phyloP scores from a whole-genome alignment of 1,140 invertebrate species.

The Sminthurinus signatus region DNA sequence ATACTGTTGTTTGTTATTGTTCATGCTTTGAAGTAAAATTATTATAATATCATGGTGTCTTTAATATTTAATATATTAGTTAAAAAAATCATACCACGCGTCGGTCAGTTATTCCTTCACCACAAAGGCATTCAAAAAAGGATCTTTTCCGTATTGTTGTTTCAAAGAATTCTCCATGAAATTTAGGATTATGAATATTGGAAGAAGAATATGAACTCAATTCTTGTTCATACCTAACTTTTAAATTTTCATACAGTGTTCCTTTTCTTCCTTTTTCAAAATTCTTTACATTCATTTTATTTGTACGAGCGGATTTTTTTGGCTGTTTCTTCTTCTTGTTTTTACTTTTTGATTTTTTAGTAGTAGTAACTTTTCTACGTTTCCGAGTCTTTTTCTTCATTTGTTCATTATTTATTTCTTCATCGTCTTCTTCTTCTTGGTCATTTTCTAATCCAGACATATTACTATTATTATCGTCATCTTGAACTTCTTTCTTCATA shows the following conservation, averaged over 20 bases:
- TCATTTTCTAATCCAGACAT: too few relatives aligned
- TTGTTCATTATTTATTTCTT: not conserved
- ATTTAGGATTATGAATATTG: conserved; percentile 1
- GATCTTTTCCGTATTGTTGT: conserved; percentile 40
- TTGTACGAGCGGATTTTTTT: too few relatives aligned
- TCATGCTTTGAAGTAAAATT: too few relatives aligned
- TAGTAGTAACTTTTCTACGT: too few relatives aligned
- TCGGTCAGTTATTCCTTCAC: conserved; percentile 1
- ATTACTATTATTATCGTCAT: too few relatives aligned
- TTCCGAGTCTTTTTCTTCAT: not conserved
- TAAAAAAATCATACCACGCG: too few relatives aligned
- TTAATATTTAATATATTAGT: too few relatives aligned
- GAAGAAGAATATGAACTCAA: conserved; percentile 12
- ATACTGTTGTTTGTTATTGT: too few relatives aligned
- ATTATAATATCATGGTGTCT: too few relatives aligned
- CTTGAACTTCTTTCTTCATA: not conserved
- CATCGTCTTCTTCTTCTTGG: too few relatives aligned
- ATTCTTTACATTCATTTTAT: not conserved
- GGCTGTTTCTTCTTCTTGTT: too few relatives aligned
- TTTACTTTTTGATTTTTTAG: too few relatives aligned
- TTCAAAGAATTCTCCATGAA: conserved; percentile 42
- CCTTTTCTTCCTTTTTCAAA: not conserved
- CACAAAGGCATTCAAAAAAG: conserved; percentile 43
- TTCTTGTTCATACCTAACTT: conserved; percentile 18
- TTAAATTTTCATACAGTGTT: conserved; percentile 7